Conservation (phyloP, 2,797 vertebrate species). For the Sebastes diploproa region DNA sequence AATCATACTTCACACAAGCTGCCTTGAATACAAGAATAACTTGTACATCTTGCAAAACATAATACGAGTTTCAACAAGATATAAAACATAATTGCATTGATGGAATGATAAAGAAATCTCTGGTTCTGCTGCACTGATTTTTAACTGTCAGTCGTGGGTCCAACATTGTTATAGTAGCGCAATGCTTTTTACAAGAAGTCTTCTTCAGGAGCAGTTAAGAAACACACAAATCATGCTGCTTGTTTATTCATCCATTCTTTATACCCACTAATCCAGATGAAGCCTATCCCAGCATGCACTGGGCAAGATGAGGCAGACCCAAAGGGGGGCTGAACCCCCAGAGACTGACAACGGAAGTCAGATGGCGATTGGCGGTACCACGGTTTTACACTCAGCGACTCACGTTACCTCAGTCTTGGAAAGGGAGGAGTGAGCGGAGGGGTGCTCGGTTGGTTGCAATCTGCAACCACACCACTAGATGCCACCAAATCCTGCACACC, state of each 20-base stretch:
- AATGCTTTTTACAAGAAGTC: background rate
- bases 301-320: background rate
- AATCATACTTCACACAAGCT: background rate
- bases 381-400: too few species aligned
- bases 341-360: background rate
- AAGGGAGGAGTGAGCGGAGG: too few species aligned
- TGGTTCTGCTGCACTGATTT: too few species aligned
- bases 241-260: background rate
- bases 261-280: background rate
- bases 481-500: fast-evolving
- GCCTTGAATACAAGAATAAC: background rate
- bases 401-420: too few species aligned
- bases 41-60: background rate
- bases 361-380: fast-evolving
- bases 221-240: background rate
- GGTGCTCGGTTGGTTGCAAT: too few species aligned
- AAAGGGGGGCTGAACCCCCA: background rate
- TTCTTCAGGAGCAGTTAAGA: background rate
- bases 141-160: too few species aligned
- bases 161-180: too few species aligned
- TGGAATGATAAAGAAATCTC: too few species aligned
- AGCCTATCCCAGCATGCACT: background rate
- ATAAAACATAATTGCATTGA: background rate
- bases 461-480: too few species aligned
- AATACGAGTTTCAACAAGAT: background rate